These are phyloP conservation scores for Acropora yongei DNA, from an alignment of 64 coral and sea anemone species.

Conservation along the genomic window DNA sequence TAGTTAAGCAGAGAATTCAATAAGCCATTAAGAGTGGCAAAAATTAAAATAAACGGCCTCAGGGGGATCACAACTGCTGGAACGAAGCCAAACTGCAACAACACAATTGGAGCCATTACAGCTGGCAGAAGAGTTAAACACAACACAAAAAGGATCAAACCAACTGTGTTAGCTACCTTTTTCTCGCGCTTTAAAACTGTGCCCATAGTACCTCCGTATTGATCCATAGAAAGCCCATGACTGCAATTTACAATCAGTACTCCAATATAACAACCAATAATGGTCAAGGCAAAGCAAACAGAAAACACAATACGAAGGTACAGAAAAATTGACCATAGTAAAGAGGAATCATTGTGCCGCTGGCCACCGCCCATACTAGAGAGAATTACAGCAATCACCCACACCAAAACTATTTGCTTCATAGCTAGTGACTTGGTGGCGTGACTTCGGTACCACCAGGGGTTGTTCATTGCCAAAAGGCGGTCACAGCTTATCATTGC, in stretches of 20 bases:
- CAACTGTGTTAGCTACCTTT: slow-evolving; percentile 17
- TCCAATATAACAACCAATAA: slow-evolving; percentile 2
- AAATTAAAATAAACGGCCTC: neutral
- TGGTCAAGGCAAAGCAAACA: neutral
- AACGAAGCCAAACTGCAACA: neutral
- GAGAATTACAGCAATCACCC: neutral
- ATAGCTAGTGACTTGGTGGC: neutral
- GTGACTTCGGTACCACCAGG: slow-evolving; percentile 16
- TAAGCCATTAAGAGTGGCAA: neutral
- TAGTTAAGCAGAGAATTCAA: neutral
- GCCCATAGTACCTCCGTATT: neutral
- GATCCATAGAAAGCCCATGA: neutral
- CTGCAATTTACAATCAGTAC: neutral
- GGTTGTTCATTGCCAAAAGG: neutral
- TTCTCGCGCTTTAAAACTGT: neutral
- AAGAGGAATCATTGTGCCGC: neutral
- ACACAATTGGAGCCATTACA: neutral
- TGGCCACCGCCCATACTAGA: neutral
- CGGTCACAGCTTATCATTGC: slow-evolving; percentile 8
- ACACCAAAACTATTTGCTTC: neutral
- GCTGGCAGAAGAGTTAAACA: neutral
- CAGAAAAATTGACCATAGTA: neutral
- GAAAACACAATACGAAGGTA: neutral
- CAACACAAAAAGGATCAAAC: neutral
- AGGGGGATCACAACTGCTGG: neutral